Conservation (phyloP, 2,113 vertebrate genomes). For the Gymnocephalus cernua region DNA sequence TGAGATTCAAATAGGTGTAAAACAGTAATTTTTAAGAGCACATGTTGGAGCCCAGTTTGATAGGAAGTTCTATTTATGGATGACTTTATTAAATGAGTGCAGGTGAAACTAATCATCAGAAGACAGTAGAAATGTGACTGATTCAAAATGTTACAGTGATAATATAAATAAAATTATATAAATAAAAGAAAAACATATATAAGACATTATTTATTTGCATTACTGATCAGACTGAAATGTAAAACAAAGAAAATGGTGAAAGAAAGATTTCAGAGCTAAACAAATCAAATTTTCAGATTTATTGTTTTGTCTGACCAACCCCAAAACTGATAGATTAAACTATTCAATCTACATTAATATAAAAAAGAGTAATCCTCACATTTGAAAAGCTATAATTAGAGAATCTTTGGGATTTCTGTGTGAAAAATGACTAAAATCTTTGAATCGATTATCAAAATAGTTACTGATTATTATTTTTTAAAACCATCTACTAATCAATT, state of each 20-base stretch:
- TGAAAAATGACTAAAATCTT: neutral
- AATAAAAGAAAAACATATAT: too few species aligned
- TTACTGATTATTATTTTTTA: neutral
- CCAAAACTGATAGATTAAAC: neutral
- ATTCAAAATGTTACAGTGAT: neutral
- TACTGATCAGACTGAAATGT: neutral
- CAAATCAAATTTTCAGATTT: neutral
- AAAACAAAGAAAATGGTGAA: neutral
- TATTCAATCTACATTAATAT: neutral
- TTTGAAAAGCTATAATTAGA: neutral
- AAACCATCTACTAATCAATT: neutral
- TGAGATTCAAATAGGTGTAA: constrained; percentile 35
- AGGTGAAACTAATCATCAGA: constrained; percentile 42
- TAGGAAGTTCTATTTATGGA: constrained; percentile 49
- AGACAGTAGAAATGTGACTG: neutral
- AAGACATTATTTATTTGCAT: too few species aligned
- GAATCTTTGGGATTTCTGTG: constrained; percentile 7
- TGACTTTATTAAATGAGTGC: constrained; percentile 32
- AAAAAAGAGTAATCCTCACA: neutral
- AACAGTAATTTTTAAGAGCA: constrained; percentile 11
- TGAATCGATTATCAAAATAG: neutral
- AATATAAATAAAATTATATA: too few species aligned
- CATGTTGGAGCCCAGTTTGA: constrained; percentile 36
- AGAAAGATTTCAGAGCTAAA: neutral
- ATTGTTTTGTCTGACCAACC: neutral